Conservation (phyloP, 1,140 invertebrate genomes). For the Brachionus paranguensis region DNA sequence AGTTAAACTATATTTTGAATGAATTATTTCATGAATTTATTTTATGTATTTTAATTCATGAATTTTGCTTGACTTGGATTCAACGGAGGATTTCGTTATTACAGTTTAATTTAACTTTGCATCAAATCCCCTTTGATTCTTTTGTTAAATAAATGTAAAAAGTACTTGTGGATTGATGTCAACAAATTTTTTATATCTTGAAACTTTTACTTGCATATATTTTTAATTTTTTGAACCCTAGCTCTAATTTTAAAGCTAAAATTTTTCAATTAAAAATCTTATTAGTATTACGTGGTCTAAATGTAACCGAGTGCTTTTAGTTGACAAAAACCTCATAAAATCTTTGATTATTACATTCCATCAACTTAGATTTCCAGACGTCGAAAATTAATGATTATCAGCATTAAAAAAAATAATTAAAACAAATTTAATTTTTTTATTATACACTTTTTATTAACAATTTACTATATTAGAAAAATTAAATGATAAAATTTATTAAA, state of each 20-base stretch:
- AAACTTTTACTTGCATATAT: too few relatives aligned
- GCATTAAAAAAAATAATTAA: neutral
- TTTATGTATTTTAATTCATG: neutral
- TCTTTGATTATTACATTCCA: too few relatives aligned
- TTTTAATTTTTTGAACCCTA: too few relatives aligned
- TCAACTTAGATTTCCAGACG: too few relatives aligned
- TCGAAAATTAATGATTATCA: neutral
- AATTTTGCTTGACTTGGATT: neutral
- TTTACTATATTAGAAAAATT: neutral
- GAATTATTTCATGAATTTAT: neutral
- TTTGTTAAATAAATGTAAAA: neutral
- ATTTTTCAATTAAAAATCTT: too few relatives aligned
- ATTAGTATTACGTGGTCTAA: too few relatives aligned
- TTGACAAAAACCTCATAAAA: too few relatives aligned
- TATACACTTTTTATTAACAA: neutral
- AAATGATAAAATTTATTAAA: neutral
- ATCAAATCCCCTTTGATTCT: neutral
- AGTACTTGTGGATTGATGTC: neutral
- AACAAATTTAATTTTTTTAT: neutral
- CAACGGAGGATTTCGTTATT: neutral
- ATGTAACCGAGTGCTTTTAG: too few relatives aligned
- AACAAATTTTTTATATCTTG: too few relatives aligned
- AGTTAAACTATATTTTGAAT: too few relatives aligned
- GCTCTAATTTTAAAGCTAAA: too few relatives aligned
- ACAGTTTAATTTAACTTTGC: neutral